Evolutionary conservation across 2,888 invertebrate genomes (phyloP).

Genomic region (Tubulanus polymorphus): DNA sequence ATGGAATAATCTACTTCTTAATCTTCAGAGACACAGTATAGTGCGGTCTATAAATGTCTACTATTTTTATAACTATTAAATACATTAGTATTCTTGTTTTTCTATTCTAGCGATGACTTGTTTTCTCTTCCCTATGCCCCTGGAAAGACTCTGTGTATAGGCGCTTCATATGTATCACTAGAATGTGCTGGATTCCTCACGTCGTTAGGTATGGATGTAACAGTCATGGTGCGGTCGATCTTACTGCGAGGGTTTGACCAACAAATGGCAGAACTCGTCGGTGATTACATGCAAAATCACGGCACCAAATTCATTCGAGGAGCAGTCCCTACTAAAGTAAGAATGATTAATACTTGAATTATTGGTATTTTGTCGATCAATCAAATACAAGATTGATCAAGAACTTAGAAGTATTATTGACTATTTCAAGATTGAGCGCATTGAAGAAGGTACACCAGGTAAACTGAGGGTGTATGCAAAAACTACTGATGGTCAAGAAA

Average conservation of each 20-base stretch:
- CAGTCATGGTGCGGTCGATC: slow-evolving; percentile 82
- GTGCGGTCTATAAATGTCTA: no score
- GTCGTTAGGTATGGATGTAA: slow-evolving; percentile 79
- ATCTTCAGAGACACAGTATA: no score
- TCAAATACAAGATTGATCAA: no score
- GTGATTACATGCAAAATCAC: slow-evolving; percentile 72
- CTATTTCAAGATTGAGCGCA: slow-evolving; percentile 64
- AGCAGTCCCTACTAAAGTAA: slow-evolving; percentile 62
- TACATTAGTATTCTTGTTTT: no score
- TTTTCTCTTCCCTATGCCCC: slow-evolving; percentile 79
- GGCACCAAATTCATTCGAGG: slow-evolving; percentile 74
- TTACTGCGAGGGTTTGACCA: slow-evolving; percentile 85
- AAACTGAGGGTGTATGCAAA: slow-evolving; percentile 50
- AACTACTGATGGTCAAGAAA: slow-evolving; percentile 42
- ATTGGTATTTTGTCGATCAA: not conserved
- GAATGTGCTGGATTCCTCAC: slow-evolving; percentile 92
- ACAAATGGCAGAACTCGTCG: slow-evolving; percentile 82
- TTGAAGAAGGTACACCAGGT: slow-evolving; percentile 50
- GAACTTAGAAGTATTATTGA: no score
- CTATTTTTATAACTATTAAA: no score
- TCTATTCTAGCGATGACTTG: slow-evolving; percentile 74
- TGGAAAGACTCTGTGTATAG: slow-evolving; percentile 68
- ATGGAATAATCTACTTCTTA: no score
- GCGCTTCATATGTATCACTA: slow-evolving; percentile 75
- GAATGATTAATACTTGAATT: not conserved